Base-by-base conservation (phyloP, 2,113 vertebrate species). In the Smithornis capensis region DNA sequence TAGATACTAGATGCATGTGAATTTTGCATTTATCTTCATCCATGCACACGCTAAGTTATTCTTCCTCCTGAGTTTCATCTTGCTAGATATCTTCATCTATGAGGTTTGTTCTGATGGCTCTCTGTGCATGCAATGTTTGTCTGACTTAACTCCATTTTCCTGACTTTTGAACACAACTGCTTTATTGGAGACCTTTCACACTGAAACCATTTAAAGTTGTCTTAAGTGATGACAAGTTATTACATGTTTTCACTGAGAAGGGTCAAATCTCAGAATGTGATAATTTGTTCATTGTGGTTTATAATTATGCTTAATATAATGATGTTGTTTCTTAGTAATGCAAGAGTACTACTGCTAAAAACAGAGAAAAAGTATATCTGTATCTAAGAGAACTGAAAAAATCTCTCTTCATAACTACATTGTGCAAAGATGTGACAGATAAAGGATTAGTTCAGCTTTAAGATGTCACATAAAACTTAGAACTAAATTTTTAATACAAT, bases 91-190 rank as follows among this genome's bases (percentile, higher is more conserved):
- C 10, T 68, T 53, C 35, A 76, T 18, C 27, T 22, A 11, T 11
- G n/a, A 37, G 22, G 18, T 50, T 62, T 76, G 14, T 56, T 81
- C 28, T 80, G 42, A 37, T 40, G 63, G 33, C 19, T 56, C 31
- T 38, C 29, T 47, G 15, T 2, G 5, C 5, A 23, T 4, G 0
- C 1, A 1, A 57, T 40, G 6, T 74, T 60, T 60, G 10, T 9
- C 22, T 83, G 18, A 15, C 71, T 67, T 14, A 55, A 14, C 2
- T 53, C 82, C 14, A 42, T 33, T 31, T 86, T 65, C 5, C 14
- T 24, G 6, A 82, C 42, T 83, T 74, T 33, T 31, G 10, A 91
- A 24, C 4, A 52, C 22, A 87, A 19, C 10, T 19, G 3, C 17
- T 82, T 75, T 37, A 4, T 17, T 70, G 19, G 10, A 45, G 12